phyloP scores from a whole-genome alignment of 2,113 vertebrate species.

The Pelvicachromis taeniatus region DNA sequence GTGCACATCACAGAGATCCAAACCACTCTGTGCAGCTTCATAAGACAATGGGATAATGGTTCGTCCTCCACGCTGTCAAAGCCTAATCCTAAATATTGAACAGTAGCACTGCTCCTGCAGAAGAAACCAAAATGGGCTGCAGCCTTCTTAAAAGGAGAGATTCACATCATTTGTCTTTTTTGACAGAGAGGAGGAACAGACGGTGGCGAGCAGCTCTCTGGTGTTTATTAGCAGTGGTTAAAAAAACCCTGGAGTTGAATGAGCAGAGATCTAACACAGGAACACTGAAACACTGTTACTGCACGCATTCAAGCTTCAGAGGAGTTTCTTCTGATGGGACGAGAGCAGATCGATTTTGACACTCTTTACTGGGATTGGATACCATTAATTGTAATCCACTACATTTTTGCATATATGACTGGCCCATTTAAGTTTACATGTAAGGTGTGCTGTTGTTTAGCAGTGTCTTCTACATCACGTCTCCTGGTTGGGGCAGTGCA shows the following conservation, averaged over 20 bases:
- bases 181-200: constrained; percentile 51
- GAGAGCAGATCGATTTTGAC: background rate
- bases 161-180: constrained; percentile 61
- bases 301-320: background rate
- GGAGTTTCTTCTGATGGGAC: background rate
- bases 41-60: constrained; percentile 64
- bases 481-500: background rate
- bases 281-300: constrained; percentile 6
- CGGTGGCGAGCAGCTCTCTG: constrained; percentile 2
- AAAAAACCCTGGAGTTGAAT: constrained; percentile 13
- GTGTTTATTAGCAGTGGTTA: constrained; percentile 37
- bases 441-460: background rate
- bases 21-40: constrained; percentile 56
- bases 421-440: background rate
- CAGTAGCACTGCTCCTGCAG: constrained; percentile 21
- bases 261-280: constrained; percentile 21
- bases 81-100: constrained; percentile 56
- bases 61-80: constrained; percentile 49
- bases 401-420: constrained; percentile 15
- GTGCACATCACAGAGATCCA: constrained; percentile 71
- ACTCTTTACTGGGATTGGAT: background rate
- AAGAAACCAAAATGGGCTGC: constrained; percentile 33
- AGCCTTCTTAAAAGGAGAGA: constrained; percentile 35
- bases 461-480: no score
- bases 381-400: constrained; percentile 3